Evolutionary conservation across 2,797 vertebrate species (phyloP).

Genomic region (Sorex maritimensis): DNA sequence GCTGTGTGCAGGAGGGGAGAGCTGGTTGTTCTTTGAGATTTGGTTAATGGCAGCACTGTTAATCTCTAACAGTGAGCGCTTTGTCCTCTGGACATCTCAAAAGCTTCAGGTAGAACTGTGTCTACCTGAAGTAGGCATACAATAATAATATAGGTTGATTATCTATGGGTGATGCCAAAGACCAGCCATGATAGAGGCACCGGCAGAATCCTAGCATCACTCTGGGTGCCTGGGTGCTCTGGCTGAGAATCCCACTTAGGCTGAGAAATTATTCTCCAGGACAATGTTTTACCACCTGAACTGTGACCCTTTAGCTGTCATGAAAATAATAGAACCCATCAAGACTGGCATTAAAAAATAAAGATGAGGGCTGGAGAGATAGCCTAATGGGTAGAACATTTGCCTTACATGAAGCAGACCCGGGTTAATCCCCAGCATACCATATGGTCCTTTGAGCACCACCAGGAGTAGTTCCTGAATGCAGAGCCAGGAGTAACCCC

Average conservation of each 20-base stretch:
- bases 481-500: no score
- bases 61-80: not conserved
- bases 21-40: conserved; percentile 25
- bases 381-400: no score
- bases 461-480: no score
- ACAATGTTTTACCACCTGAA: not conserved
- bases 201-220: not conserved
- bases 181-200: not conserved
- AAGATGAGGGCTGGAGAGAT: not conserved
- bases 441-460: no score
- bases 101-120: not conserved
- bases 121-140: not conserved
- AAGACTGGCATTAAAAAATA: conserved; percentile 8
- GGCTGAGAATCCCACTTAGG: no score
- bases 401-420: no score
- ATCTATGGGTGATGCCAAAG: conserved; percentile 32
- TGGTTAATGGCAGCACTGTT: not conserved
- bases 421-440: no score
- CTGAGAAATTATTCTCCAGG: not conserved
- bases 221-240: not conserved
- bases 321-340: conserved; percentile 3
- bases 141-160: conserved; percentile 23
- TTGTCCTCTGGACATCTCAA: not conserved
- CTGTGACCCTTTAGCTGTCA: conserved; percentile 4
- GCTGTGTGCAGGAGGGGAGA: not conserved